A percentile compares a stretch with the other conserved stretches of the same genome.
Evolutionary conservation across 1,140 invertebrate species (phyloP).

Genomic region (Penaeus japonicus): DNA sequence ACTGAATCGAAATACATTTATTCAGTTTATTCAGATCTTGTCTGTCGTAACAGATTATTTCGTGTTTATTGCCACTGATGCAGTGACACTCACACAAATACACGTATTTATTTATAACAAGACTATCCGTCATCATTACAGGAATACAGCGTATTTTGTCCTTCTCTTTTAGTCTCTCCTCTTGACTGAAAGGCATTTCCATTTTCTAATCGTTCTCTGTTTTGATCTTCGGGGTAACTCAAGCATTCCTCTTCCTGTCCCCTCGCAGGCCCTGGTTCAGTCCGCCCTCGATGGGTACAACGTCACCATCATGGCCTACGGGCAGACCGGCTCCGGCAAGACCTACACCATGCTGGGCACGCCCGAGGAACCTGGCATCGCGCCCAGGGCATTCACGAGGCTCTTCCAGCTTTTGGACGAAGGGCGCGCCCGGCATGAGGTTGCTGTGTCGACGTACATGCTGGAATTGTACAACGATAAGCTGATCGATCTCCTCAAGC

Average conservation of each 20-base stretch:
- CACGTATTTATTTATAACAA: too few species aligned
- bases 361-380: constrained; percentile 72
- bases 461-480: constrained; percentile 71
- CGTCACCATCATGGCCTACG: constrained; percentile 91
- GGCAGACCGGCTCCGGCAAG: constrained; percentile 93
- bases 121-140: too few species aligned
- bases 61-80: too few species aligned
- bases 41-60: too few species aligned
- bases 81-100: too few species aligned
- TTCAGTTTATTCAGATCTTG: too few species aligned
- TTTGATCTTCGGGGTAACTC: background rate
- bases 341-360: constrained; percentile 90
- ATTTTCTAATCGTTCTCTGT: background rate
- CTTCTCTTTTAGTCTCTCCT: too few species aligned
- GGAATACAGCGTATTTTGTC: too few species aligned
- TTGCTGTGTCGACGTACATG: constrained; percentile 68
- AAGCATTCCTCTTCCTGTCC: background rate
- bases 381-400: constrained; percentile 82
- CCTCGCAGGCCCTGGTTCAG: constrained; percentile 54
- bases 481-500: constrained; percentile 77
- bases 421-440: constrained; percentile 73
- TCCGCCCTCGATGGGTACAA: constrained; percentile 76
- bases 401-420: constrained; percentile 80
- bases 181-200: background rate
- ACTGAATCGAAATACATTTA: too few species aligned